phyloP scores from a whole-genome alignment of 35 echinoderm and acorn worm species.

The Hemicentrotus pulcherrimus region DNA sequence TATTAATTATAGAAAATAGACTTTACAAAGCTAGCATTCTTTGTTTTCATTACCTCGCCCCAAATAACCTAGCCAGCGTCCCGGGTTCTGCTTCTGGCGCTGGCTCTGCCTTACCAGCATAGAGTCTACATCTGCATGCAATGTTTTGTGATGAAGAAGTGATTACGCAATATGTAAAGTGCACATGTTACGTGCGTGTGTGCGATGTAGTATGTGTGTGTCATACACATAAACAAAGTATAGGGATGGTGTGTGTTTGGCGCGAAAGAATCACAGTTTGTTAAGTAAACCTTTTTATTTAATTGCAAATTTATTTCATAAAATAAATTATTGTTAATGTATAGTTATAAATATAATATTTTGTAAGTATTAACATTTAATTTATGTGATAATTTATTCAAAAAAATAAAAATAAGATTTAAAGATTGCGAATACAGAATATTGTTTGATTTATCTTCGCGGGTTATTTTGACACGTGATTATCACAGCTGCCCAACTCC shows the following conservation, averaged over 20 bases:
- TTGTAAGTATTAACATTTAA: not conserved
- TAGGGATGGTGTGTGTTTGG: not conserved
- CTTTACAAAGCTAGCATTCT: too few species aligned
- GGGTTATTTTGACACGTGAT: slow-evolving; percentile 83
- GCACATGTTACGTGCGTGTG: too few species aligned
- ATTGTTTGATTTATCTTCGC: slow-evolving; percentile 47
- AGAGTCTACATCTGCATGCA: too few species aligned
- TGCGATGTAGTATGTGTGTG: too few species aligned
- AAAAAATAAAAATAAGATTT: not conserved
- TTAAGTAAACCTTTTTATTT: not conserved
- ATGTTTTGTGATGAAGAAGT: too few species aligned
- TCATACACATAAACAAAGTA: too few species aligned
- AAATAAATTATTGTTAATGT: not conserved
- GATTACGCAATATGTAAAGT: too few species aligned
- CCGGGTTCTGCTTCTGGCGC: too few species aligned
- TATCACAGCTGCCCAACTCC: slow-evolving; percentile 46
- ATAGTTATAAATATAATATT: not conserved
- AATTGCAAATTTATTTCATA: not conserved
- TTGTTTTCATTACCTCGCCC: too few species aligned
- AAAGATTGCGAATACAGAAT: not conserved
- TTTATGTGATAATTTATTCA: not conserved
- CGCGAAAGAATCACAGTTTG: not conserved
- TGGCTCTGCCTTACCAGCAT: too few species aligned
- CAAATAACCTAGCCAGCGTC: too few species aligned
- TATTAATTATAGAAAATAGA: too few species aligned